phyloP scores from a whole-genome alignment of 1,140 invertebrate genomes.

The Ceratosolen solmsi region DNA sequence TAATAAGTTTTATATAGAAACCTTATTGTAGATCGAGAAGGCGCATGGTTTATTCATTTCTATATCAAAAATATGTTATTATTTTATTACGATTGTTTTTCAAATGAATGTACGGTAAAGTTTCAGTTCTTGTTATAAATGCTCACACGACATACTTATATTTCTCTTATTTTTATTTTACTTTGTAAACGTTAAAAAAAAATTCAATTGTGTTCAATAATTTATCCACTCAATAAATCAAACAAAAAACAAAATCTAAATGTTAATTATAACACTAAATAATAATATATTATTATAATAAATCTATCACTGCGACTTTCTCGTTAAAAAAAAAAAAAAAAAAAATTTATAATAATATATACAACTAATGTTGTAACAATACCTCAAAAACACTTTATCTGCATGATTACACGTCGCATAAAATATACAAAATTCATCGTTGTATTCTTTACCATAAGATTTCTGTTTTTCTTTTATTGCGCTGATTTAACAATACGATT shows the following conservation, averaged over 20 bases:
- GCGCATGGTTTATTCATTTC: conserved; percentile 54
- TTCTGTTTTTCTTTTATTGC: conserved; percentile 32
- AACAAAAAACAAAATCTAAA: conserved; percentile 11
- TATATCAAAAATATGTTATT: conserved; percentile 68
- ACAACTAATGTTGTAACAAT: conserved; percentile 49
- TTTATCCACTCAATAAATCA: conserved; percentile 25
- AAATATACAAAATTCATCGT: conserved; percentile 41
- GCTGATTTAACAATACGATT: conserved; percentile 54
- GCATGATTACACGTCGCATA: conserved; percentile 14
- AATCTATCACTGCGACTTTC: conserved; percentile 33
- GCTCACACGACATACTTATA: neutral
- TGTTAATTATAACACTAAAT: conserved; percentile 36
- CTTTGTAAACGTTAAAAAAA: conserved; percentile 18
- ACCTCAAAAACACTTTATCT: neutral
- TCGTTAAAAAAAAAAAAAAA: conserved; percentile 28
- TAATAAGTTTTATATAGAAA: conserved; percentile 23
- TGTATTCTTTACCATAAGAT: conserved; percentile 42
- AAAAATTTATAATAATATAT: conserved; percentile 45
- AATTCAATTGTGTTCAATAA: conserved; percentile 30
- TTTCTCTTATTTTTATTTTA: conserved; percentile 30
- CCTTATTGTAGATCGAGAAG: conserved; percentile 47
- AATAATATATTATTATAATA: conserved; percentile 32
- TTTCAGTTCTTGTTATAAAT: conserved; percentile 56
- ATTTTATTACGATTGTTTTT: conserved; percentile 61
- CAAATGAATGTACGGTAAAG: conserved; percentile 56